Base-by-base conservation (phyloP, 2,888 invertebrate genomes). In the Lasioglossum leucozonium region DNA sequence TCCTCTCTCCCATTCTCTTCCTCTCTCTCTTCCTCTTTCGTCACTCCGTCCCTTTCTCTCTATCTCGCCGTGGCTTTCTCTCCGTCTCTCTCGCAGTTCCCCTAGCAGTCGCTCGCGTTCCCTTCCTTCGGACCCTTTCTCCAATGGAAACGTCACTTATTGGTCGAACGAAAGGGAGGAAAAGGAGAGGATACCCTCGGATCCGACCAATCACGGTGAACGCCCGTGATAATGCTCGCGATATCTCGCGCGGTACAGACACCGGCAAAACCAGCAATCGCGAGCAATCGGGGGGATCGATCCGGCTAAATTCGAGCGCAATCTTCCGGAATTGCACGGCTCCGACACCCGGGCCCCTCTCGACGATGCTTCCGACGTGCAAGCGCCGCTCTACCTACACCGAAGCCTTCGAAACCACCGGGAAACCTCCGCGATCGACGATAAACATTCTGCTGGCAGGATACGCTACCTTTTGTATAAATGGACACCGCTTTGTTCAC, bases 81-180 rank as follows among this genome's bases (percentile, higher is more conserved):
- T 42, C 62, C 67, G 72, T 37, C 11, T 10, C 58, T 47, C 62
- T 75, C 80, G 42, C 69, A 18, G 65, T 65, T 65, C 65, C 65
- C 58, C 42, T 62, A 72, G 40, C 71, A 79, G 44, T 69, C 8
- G 67, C 67, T 67, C 76, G 11, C 55, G 44, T 72, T 62, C 86
- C 83, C 84, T 82, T 79, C 89, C 86, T 87, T 77, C 86, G 80
- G 79, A 79, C 83, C 86, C 86, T 84, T 85, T 86, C 87, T 80
- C 82, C 90, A 88, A 82, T 91, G 88, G 91, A 93, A 93, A 92
- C 93, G 92, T 91, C 92, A 92, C 91, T 93, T 91, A 92, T 92
- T 92, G 90, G 90, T 89, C 91, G 88, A 90, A 84, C 86, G 82
- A 82, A 86, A 86, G 88, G 85, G 81, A 82, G 86, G 89, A 91